Percentiles rank a stretch among this genome's conserved stretches.
These are phyloP conservation scores for Diarsia dahlii DNA, from an alignment of 2,888 invertebrate genomes.

Conservation along the genomic window DNA sequence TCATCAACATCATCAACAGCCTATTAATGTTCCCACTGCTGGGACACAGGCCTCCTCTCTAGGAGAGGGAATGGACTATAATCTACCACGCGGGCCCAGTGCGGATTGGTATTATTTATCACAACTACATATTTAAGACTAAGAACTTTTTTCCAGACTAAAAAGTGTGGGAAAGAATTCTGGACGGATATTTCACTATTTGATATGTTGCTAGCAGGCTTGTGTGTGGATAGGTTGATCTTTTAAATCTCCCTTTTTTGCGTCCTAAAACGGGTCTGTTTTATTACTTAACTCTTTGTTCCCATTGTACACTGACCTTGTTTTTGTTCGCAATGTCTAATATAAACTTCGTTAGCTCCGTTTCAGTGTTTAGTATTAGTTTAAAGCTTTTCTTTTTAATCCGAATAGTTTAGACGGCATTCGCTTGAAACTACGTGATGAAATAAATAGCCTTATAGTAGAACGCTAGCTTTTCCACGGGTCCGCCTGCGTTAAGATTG, in stretches of 20 bases:
- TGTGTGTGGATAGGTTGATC: background rate
- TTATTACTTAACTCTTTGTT: slow-evolving; percentile 45
- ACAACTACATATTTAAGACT: no score
- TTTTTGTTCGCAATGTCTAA: slow-evolving; percentile 39
- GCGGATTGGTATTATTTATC: no score
- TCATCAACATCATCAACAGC: no score
- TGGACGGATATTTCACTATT: background rate
- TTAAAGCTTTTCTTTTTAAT: slow-evolving; percentile 16
- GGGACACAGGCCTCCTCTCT: no score
- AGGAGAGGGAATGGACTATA: no score
- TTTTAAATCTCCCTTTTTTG: background rate
- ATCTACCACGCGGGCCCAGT: no score
- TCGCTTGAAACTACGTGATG: background rate
- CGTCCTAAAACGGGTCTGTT: slow-evolving; percentile 7
- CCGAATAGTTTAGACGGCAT: background rate
- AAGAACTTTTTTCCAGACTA: no score
- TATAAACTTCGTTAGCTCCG: slow-evolving; percentile 39
- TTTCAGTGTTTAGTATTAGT: slow-evolving; percentile 20
- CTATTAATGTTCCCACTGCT: no score
- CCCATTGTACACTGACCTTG: slow-evolving; percentile 37
- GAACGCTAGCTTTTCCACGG: background rate
- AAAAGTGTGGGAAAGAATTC: no score
- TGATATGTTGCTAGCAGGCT: background rate
- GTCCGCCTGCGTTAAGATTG: background rate
- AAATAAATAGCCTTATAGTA: slow-evolving; percentile 12